phyloP scores from a whole-genome alignment of 1,140 invertebrate species.

The Drosophila athabasca region DNA sequence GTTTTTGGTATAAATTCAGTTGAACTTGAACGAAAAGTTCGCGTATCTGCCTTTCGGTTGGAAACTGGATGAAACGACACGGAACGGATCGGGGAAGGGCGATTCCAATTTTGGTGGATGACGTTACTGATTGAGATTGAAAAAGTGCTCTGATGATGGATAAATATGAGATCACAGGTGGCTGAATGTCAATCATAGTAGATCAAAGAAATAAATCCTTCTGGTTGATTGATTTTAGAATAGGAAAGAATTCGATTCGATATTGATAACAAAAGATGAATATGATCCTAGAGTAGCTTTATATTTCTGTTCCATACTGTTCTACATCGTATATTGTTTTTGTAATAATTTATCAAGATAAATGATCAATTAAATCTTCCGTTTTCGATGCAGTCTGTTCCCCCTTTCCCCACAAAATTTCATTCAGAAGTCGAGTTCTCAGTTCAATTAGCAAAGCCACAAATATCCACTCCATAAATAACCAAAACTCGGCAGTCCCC shows the following conservation, averaged over 20 bases:
- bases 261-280: too few relatives aligned
- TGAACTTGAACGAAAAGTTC: slow-evolving; percentile 65
- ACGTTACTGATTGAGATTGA: slow-evolving; percentile 27
- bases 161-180: background rate
- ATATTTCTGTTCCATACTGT: too few relatives aligned
- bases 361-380: background rate
- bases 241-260: too few relatives aligned
- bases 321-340: too few relatives aligned
- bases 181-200: too few relatives aligned
- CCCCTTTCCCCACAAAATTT: background rate
- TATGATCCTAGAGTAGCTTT: too few relatives aligned
- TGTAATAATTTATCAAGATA: background rate
- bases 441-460: slow-evolving; percentile 24
- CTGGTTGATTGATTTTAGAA: too few relatives aligned
- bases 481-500: slow-evolving; percentile 5
- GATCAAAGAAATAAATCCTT: too few relatives aligned
- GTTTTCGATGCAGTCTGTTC: background rate
- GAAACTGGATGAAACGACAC: background rate
- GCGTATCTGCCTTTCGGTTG: slow-evolving; percentile 1
- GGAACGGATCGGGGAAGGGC: background rate
- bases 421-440: slow-evolving; percentile 8
- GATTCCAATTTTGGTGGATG: slow-evolving; percentile 44
- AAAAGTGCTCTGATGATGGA: slow-evolving; percentile 2
- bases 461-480: slow-evolving; percentile 49
- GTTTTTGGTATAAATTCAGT: slow-evolving; percentile 65